Evolutionary conservation across 2,888 invertebrate genomes (phyloP).

Genomic region (Eupithecia centaureata): DNA sequence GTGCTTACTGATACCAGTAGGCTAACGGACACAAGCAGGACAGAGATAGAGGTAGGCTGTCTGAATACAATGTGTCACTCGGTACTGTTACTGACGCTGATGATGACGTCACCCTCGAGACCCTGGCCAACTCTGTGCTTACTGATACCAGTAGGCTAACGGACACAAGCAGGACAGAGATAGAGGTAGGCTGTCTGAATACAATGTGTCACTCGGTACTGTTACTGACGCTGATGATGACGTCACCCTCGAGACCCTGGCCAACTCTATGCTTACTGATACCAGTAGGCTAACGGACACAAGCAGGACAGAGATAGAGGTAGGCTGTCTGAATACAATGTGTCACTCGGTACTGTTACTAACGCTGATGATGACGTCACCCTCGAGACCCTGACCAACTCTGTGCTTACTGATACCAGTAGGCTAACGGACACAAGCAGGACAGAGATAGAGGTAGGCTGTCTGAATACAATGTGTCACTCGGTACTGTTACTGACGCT

Average conservation of each 20-base stretch:
- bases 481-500: constrained; percentile 36
- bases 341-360: constrained; percentile 25
- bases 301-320: constrained; percentile 45
- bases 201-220: constrained; percentile 5
- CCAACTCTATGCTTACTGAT: constrained; percentile 50
- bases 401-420: too few species aligned
- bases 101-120: constrained; percentile 53
- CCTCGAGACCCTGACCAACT: constrained; percentile 45
- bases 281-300: constrained; percentile 44
- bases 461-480: too few species aligned
- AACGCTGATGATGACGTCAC: constrained; percentile 53
- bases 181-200: constrained; percentile 22
- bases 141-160: constrained; percentile 45
- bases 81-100: constrained; percentile 40
- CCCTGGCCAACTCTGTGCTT: constrained; percentile 50
- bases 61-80: neutral
- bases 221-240: constrained; percentile 50
- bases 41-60: constrained; percentile 41
- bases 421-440: too few species aligned
- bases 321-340: neutral
- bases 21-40: constrained; percentile 45
- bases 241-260: constrained; percentile 48
- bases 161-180: constrained; percentile 45
- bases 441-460: too few species aligned
- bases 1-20: constrained; percentile 47